Base-by-base conservation (phyloP, 1,140 invertebrate genomes). In the Coptotermes formosanus region DNA sequence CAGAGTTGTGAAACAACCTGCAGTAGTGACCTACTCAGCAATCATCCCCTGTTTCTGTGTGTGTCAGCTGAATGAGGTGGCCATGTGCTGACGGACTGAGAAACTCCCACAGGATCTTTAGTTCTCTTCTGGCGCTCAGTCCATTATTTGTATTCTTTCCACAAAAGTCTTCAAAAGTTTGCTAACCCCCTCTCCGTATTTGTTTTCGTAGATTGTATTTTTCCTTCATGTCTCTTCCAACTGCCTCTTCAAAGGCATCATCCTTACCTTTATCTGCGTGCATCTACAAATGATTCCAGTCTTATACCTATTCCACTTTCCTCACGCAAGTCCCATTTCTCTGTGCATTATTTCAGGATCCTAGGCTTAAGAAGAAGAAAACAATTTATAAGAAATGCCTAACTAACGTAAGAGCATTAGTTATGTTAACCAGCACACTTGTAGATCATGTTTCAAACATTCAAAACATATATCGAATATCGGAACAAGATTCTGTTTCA, bases 161-260 rank as follows among this genome's bases (percentile, higher is more conserved):
- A 75, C 64, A 75, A 75, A 75, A 75, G 25, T 75, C 59, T 75
- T n/a, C 11, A 75, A 75, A 75, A 30, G 64, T 75, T 75, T 75
- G 16, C 64, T 30, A 30, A 14, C n/a, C n/a, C 64, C 4, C 64
- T 75, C 64, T 75, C 64, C 38, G 38, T 75, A 75, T 75, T 75
- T 75, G 64, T 75, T 75, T 75, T 75, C 64, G 64, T 75, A 75
- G 64, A 75, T 75, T 75, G 64, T 30, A n/a, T 75, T 75, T 75
- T 30, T 75, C 64, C n/a, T 75, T 75, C 64, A 12, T 16, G 25
- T 75, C 25, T 11, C 21, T 9, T 30, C n/a, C 64, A 25, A 30
- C 25, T 14, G 11, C 16, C n/a, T 30, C 25, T 75, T 16, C 25
- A 64, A 64, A 19, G 59, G 19, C 59, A 1, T 64, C 64, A 30